Percentiles rank a stretch among this genome's conserved stretches.
Conservation (phyloP, 1,140 invertebrate species). For the honey bee (Apis mellifera) region Amel_HAv3.1 CM009934.2:5580501-5581000, state of each 20-base stretch:
- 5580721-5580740: slow-evolving; percentile 61
- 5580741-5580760: slow-evolving; percentile 50
- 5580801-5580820: slow-evolving; percentile 41
- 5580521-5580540: not conserved
- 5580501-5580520: too few relatives aligned
- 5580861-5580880: slow-evolving; percentile 73
- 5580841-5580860: slow-evolving; percentile 72
- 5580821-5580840: slow-evolving; percentile 67
- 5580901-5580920: not conserved
- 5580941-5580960: too few relatives aligned
- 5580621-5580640: slow-evolving; percentile 92
- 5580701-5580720: slow-evolving; percentile 67
- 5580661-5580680: slow-evolving; percentile 82
- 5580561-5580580: slow-evolving; percentile 86
- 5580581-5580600: slow-evolving; percentile 93
- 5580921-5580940: too few relatives aligned
- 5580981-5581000: too few relatives aligned
- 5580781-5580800: slow-evolving; percentile 40
- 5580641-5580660: slow-evolving; percentile 93
- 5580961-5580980: too few relatives aligned
- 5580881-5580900: slow-evolving; percentile 68
- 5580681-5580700: slow-evolving; percentile 76
- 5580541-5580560: not conserved
- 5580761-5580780: slow-evolving; percentile 64
- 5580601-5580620: slow-evolving; percentile 93